Conservation (phyloP, 2,113 vertebrate genomes). For the Cinclus cinclus region DNA sequence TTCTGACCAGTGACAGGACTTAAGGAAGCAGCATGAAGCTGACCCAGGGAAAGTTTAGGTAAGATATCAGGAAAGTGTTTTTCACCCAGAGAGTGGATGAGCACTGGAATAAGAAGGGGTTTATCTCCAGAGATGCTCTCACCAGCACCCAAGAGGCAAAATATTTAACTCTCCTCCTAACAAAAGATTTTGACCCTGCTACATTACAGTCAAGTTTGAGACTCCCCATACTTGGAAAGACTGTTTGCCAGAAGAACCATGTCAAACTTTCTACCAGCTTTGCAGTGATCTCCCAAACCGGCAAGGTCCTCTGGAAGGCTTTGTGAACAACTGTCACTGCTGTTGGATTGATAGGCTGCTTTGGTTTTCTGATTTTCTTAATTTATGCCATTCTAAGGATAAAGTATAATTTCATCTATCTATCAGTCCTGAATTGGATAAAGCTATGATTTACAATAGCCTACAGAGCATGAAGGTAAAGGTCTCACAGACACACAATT, state of each 20-base stretch:
- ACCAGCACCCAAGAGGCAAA: not conserved
- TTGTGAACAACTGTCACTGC: not conserved
- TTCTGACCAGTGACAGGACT: not conserved
- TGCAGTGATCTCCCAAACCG: not conserved
- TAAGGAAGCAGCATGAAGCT: not conserved
- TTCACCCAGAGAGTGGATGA: not conserved
- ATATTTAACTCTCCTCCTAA: not conserved
- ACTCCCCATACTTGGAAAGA: not conserved
- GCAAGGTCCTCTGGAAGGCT: not conserved
- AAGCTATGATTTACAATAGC: not conserved
- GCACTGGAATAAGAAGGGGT: not conserved
- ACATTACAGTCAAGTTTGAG: not conserved
- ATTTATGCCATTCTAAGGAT: not conserved
- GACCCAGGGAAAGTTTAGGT: not conserved
- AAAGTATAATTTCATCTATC: not conserved
- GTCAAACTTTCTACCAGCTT: rapidly evolving
- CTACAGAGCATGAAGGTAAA: not conserved
- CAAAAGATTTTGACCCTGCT: not conserved
- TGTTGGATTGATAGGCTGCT: not conserved
- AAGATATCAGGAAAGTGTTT: not conserved
- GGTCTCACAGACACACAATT: not conserved
- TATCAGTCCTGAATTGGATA: not conserved
- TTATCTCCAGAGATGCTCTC: not conserved
- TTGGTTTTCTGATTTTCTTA: not conserved
- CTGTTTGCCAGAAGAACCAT: not conserved